Conservation (phyloP, 2,888 invertebrate genomes). For the Carcina quercana region DNA sequence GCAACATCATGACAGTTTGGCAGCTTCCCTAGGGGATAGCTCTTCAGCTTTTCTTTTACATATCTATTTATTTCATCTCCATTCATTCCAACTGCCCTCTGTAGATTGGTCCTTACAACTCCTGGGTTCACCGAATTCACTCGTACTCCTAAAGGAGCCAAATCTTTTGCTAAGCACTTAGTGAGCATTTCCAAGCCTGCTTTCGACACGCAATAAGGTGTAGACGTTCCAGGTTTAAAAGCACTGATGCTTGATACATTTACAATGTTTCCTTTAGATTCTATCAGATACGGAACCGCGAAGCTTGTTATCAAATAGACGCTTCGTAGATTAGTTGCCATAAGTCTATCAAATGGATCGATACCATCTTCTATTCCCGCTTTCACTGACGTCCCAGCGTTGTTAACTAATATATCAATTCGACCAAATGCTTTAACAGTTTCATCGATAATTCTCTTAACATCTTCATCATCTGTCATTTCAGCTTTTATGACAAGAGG, state of each 20-base stretch:
- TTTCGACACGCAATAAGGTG: background rate
- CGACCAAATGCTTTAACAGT: slow-evolving; percentile 2
- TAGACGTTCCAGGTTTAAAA: background rate
- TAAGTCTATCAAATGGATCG: background rate
- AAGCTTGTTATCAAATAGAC: background rate
- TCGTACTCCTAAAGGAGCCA: background rate
- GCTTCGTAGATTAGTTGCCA: background rate
- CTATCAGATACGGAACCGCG: too few relatives aligned
- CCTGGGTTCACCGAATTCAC: background rate
- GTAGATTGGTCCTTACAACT: background rate
- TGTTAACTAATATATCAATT: background rate
- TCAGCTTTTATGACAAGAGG: slow-evolving; percentile 2
- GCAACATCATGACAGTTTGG: background rate
- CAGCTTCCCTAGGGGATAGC: background rate
- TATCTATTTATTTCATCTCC: background rate
- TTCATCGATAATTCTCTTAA: slow-evolving; percentile 1
- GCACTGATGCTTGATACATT: background rate
- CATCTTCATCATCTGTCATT: slow-evolving; percentile 3
- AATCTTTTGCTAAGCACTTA: background rate
- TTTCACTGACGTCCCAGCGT: background rate
- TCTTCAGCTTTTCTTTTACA: background rate
- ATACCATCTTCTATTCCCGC: background rate
- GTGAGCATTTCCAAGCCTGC: background rate
- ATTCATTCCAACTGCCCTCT: background rate
- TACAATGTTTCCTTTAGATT: background rate